Evolutionary conservation across 2,888 invertebrate species (phyloP).

Genomic region (Adelphocoris suturalis): DNA sequence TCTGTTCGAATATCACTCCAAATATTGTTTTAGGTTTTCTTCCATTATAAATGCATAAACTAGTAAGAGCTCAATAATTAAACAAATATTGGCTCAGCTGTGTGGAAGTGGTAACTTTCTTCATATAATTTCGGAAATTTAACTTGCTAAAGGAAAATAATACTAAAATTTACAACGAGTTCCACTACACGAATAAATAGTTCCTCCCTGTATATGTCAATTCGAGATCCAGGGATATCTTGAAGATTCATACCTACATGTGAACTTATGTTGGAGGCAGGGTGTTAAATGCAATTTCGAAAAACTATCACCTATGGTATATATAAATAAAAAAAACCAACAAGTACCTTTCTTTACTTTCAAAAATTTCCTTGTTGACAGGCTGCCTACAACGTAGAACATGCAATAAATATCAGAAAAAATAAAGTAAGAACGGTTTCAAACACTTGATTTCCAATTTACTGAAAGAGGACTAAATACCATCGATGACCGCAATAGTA

Average conservation of each 20-base stretch:
- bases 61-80: background rate
- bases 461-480: background rate
- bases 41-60: background rate
- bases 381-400: too few species aligned
- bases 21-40: slow-evolving; percentile 16
- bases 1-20: background rate
- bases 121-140: background rate
- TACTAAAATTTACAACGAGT: too few species aligned
- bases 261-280: background rate
- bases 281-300: background rate
- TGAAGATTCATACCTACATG: background rate
- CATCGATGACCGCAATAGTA: background rate
- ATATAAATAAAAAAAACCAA: background rate
- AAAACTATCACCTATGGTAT: background rate
- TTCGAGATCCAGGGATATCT: background rate
- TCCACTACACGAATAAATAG: too few species aligned
- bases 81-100: background rate
- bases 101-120: background rate
- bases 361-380: too few species aligned
- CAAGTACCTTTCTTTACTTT: too few species aligned
- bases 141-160: background rate
- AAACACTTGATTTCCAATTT: background rate
- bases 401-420: too few species aligned
- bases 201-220: background rate
- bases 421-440: too few species aligned